Evolutionary conservation across 2,888 invertebrate genomes (phyloP), one percentile per base, ranked within the genome.

Genomic region (Tineola bisselliella): DNA sequence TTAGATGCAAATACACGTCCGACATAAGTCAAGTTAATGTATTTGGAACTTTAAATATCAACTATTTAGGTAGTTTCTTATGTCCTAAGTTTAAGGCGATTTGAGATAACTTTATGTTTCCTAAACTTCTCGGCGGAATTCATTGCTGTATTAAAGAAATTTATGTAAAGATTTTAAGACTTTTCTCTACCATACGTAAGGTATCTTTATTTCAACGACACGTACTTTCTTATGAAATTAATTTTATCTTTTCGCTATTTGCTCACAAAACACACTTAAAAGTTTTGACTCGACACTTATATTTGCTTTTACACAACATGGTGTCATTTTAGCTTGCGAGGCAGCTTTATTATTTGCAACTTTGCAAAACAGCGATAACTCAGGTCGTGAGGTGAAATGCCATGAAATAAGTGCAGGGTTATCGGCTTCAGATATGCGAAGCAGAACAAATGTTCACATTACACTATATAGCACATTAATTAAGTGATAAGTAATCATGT

Each of bases 341-440:
- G 56, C 56, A 8, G 33, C 30, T 59, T 52, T 56, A 43, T 61
- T 62, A 54, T 66, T 67, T 68, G 72, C 72, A 73, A 77, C 74
- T 71, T 79, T 76, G 77, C 76, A 77, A 76, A 78, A 74, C 75
- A 75, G 63, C 44, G 76, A 76, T 78, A 79, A 69, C 63, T 18
- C 44, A 33, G 68, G 65, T 65, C 63, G 64, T 64, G 64, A 70
- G 75, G 75, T 77, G 77, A 76, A 74, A 70, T 66, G 64, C 66
- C 69, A 48, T 48, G 25, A 56, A 30, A 58, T 74, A 70, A 74
- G 75, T 77, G 81, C 77, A 79, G 78, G 84, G 83, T 83, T 84
- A 84, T 84, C 84, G 63, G 25, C 58, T 19, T 18, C 12, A 54
- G 18, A 25, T 54, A 48, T 15, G 25, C 11, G 18, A 25, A 25